Base-by-base conservation (phyloP, 2,113 vertebrate genomes). In the Struthio camelus region DNA sequence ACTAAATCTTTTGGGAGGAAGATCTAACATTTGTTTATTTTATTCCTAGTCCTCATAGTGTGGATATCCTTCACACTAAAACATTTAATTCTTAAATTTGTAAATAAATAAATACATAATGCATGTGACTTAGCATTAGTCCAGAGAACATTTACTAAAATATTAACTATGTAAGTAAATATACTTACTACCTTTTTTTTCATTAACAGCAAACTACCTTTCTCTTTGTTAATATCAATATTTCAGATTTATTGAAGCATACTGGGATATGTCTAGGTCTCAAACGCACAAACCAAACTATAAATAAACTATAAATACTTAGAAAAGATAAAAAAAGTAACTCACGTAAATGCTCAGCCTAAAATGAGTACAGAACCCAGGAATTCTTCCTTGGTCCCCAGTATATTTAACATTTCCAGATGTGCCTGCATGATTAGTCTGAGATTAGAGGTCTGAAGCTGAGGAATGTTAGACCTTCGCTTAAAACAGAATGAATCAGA, bases 251-350 rank as follows among this genome's bases (percentile, higher is more conserved):
- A 77, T 72, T 94, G 81, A 87, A 70, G 85, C 44, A 3, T 72
- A 91, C 85, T 87, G 80, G 81, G 75, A 70, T 89, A 89, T 0
- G 44, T 91, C 85, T 82, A 70, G 62, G 48, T 94, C 93, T 85
- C 71, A 83, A 96, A 73, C 91, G 87, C 38, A 83, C 91, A 95
- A 97, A 96, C 85, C 93, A 79, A 91, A 36, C 94, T 95, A 96
- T 93, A 96, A 96, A 96, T 95, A 79, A 91, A 36, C 94, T 95
- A 96, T 93, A 96, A 96, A 96, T 95, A 96, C 89, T 58, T 44
- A 58, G 27, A 59, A 89, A 85, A 93, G 91, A 96, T 94, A 93
- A 38, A 40, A 96, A 95, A 96, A 97, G 85, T 51, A 83, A 73
- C 94, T 92, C 85, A 88, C 67, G 6, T 88, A 94, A 95, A 93